Percentiles rank a stretch among this genome's conserved stretches.
Evolutionary conservation across 2,797 vertebrate species (phyloP).

Genomic region (Psittacula derbiana): DNA sequence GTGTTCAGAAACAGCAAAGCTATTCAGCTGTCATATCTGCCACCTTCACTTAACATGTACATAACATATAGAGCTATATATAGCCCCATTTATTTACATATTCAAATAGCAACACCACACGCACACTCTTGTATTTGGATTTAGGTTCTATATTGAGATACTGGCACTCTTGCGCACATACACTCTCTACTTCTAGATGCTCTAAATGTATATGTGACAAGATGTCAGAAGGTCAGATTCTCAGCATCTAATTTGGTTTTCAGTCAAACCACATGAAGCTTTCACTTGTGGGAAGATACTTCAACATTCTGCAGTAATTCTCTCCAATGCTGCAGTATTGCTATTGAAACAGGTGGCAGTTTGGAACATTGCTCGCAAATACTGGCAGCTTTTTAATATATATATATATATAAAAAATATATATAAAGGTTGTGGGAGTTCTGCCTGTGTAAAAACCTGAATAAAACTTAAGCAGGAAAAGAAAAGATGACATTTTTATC

Average conservation of each 20-base stretch:
- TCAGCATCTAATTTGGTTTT: conserved; percentile 38
- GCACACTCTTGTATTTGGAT: background rate
- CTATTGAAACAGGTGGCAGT: conserved; percentile 45
- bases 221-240: conserved; percentile 40
- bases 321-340: background rate
- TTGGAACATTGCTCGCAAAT: conserved; percentile 24
- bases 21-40: conserved; percentile 43
- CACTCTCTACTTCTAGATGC: background rate
- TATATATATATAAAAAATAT: background rate
- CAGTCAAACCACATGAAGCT: conserved; percentile 35
- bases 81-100: conserved; percentile 63
- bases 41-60: conserved; percentile 42
- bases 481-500: background rate
- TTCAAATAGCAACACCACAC: conserved; percentile 34
- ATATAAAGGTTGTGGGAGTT: conserved; percentile 9
- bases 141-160: conserved; percentile 28
- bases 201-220: conserved; percentile 24
- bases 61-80: conserved; percentile 56
- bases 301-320: conserved; percentile 31
- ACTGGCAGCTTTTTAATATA: conserved; percentile 9
- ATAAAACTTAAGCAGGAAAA: background rate
- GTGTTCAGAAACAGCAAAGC: conserved; percentile 18
- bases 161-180: background rate
- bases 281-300: conserved; percentile 11
- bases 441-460: conserved; percentile 28